phyloP scores from a whole-genome alignment of 2,113 vertebrate species.

The Pangasianodon hypophthalmus region DNA sequence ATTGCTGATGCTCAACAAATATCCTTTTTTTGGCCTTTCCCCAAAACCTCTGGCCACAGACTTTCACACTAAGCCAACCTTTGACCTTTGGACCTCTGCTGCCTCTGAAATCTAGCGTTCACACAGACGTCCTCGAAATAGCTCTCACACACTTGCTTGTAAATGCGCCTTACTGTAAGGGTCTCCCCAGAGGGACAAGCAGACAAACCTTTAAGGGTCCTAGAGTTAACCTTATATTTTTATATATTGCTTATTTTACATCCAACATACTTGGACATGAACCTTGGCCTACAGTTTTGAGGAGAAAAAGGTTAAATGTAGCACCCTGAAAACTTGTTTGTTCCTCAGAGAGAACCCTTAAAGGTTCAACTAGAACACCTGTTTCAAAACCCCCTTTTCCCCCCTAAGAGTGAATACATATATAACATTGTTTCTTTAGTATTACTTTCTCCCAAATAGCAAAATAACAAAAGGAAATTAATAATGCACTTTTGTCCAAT shows the following conservation, averaged over 20 bases:
- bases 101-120: constrained; percentile 40
- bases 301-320: background rate
- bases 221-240: background rate
- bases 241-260: background rate
- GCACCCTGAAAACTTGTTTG: background rate
- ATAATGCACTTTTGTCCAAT: constrained; percentile 48
- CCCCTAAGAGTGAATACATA: background rate
- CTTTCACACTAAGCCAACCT: constrained; percentile 28
- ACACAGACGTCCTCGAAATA: constrained; percentile 31
- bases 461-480: constrained; percentile 30
- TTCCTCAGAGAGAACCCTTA: background rate
- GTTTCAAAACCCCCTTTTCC: background rate
- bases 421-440: background rate
- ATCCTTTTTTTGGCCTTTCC: constrained; percentile 42
- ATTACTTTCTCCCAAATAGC: background rate
- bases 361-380: background rate
- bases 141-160: constrained; percentile 5
- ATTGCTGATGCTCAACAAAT: constrained; percentile 35
- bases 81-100: constrained; percentile 12
- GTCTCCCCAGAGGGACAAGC: background rate
- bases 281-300: background rate
- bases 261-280: background rate
- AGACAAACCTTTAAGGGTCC: too few species aligned
- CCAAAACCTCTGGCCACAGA: constrained; percentile 42
- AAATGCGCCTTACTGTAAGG: background rate